Conservation (phyloP, 2,113 vertebrate genomes). For the Collichthys lucidus region DNA sequence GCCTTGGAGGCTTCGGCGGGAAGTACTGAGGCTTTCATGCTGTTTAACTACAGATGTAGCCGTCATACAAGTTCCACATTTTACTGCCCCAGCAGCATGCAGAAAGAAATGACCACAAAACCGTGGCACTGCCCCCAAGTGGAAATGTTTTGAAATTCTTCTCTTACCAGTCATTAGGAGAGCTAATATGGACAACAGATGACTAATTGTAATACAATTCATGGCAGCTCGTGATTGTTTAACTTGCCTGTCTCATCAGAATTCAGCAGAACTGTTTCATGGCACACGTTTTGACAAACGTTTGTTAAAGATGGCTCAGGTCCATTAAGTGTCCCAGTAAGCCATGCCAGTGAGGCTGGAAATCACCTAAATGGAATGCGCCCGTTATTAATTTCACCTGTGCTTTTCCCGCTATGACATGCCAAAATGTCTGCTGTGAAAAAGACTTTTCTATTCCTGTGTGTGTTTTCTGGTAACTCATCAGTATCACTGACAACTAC, state of each 20-base stretch:
- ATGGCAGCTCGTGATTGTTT: neutral
- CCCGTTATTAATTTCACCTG: neutral
- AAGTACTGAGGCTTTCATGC: constrained; percentile 45
- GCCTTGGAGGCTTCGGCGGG: constrained; percentile 44
- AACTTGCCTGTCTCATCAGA: neutral
- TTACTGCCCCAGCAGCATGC: constrained; percentile 29
- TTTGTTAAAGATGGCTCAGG: neutral
- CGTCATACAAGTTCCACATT: constrained; percentile 37
- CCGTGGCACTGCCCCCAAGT: constrained; percentile 33
- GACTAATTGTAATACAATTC: neutral
- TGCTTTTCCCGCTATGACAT: neutral
- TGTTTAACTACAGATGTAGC: constrained; percentile 62
- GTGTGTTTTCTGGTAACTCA: neutral
- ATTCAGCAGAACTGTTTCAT: neutral
- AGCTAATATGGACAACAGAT: constrained; percentile 1
- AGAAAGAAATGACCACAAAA: constrained; percentile 14
- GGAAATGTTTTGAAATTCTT: constrained; percentile 32
- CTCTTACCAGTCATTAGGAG: neutral
- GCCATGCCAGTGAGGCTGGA: no score
- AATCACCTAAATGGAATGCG: neutral
- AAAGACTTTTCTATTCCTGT: no score
- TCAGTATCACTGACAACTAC: neutral
- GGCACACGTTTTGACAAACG: neutral
- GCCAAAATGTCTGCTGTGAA: neutral
- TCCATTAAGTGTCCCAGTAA: neutral